A percentile compares a stretch with the other conserved stretches of the same genome.
These are phyloP conservation scores for Bovichtus diacanthus DNA, from an alignment of 2,797 vertebrate genomes.

Conservation along the genomic window DNA sequence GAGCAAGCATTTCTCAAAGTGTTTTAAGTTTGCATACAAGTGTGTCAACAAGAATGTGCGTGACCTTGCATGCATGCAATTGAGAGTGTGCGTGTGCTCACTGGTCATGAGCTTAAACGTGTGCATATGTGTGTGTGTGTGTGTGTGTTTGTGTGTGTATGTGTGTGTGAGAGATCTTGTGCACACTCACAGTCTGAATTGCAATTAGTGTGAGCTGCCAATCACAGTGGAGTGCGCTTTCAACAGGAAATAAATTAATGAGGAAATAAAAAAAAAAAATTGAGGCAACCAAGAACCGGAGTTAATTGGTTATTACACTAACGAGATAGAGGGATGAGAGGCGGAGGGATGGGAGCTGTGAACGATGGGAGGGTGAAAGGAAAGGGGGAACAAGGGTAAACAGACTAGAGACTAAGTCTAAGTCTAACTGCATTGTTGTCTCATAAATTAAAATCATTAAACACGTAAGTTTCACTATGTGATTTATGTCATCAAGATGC, in stretches of 20 bases:
- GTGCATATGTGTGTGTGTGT: not conserved
- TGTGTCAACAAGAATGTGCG: conserved; percentile 9
- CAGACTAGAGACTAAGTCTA: not conserved
- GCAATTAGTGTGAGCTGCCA: conserved; percentile 72
- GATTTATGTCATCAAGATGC: not conserved
- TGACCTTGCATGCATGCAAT: conserved; percentile 10
- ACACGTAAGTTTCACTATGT: not conserved
- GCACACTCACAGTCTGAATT: conserved; percentile 33
- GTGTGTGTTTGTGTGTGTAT: not conserved
- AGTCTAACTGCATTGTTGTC: not conserved
- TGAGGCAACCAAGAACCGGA: conserved; percentile 40
- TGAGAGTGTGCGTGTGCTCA: not conserved
- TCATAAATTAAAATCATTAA: not conserved
- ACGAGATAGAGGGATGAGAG: conserved; percentile 57
- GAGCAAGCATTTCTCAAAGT: not conserved
- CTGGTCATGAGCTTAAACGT: not conserved
- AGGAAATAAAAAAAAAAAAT: conserved; percentile 64
- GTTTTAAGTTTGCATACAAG: conserved; percentile 18
- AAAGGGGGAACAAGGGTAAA: conserved; percentile 11
- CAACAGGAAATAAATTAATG: conserved; percentile 71
- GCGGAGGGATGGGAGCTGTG: conserved; percentile 34
- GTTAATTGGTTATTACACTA: conserved; percentile 75
- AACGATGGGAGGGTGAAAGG: conserved; percentile 8
- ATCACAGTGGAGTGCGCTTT: conserved; percentile 59
- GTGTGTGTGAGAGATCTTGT: conserved; percentile 23